phyloP scores from a whole-genome alignment of 2,113 vertebrate genomes.

The Pteronura brasiliensis region DNA sequence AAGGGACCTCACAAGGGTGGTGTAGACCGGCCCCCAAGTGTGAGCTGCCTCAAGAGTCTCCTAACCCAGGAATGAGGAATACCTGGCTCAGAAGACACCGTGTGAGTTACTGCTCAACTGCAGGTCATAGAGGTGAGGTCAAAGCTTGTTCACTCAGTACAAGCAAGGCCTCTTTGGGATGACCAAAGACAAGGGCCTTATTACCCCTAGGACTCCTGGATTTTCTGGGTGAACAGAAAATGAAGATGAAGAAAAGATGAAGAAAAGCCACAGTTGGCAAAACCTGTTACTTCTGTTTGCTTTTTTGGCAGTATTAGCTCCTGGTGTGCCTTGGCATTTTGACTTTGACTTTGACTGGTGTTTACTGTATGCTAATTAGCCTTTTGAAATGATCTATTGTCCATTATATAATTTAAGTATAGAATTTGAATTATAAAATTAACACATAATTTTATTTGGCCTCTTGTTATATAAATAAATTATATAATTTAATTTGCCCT shows the following conservation, averaged over 20 bases:
- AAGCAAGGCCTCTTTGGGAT: background rate
- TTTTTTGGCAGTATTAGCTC: background rate
- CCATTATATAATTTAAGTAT: background rate
- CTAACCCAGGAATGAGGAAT: background rate
- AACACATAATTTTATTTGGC: background rate
- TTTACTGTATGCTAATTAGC: background rate
- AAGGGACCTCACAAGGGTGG: background rate
- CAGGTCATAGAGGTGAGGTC: background rate
- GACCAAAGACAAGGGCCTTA: background rate
- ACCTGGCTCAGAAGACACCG: background rate
- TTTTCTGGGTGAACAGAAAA: background rate
- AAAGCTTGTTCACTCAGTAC: background rate
- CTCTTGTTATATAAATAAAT: background rate
- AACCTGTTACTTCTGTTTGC: background rate
- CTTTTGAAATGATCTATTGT: background rate
- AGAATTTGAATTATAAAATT: background rate
- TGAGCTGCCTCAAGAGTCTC: background rate
- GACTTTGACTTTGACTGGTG: background rate
- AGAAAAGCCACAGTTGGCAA: background rate
- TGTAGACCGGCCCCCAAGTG: rapidly evolving
- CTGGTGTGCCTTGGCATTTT: background rate
- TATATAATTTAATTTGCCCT: background rate
- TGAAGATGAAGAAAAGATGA: background rate
- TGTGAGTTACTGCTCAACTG: background rate
- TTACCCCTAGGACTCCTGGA: background rate